Percentiles rank a stretch among this genome's conserved stretches.
Evolutionary conservation across 1,140 invertebrate genomes (phyloP).

Genomic region (Cylas formicarius): DNA sequence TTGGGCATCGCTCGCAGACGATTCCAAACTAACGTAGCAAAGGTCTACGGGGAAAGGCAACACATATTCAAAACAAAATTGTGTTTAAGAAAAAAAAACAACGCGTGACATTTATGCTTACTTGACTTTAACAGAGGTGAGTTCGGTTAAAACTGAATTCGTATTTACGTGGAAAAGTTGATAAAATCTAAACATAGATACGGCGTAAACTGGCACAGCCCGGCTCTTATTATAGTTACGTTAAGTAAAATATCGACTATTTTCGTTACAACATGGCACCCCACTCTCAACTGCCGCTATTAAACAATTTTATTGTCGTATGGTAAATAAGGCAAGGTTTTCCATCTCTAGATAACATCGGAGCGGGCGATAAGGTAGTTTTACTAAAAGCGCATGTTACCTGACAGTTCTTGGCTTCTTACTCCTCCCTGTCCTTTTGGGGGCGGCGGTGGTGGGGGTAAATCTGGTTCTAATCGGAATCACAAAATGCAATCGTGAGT

Average conservation of each 20-base stretch:
- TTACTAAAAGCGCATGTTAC: slow-evolving; percentile 15
- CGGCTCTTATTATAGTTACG: slow-evolving; percentile 9
- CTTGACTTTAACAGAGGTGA: background rate
- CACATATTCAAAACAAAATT: no score
- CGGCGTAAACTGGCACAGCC: slow-evolving; percentile 5
- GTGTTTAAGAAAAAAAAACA: no score
- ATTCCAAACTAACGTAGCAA: slow-evolving; percentile 10
- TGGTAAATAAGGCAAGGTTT: no score
- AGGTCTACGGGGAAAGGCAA: no score
- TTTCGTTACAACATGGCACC: no score
- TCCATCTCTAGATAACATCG: no score
- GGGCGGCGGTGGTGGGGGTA: slow-evolving; percentile 51
- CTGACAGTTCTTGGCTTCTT: slow-evolving; percentile 45
- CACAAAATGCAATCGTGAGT: no score
- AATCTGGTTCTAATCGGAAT: slow-evolving; percentile 52
- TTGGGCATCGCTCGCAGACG: slow-evolving; percentile 4
- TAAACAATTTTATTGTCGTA: no score
- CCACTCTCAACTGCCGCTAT: no score
- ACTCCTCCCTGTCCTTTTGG: slow-evolving; percentile 53
- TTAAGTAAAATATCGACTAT: slow-evolving; percentile 10
- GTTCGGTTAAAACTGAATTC: background rate
- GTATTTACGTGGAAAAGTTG: slow-evolving; percentile 10
- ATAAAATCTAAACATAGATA: slow-evolving; percentile 13
- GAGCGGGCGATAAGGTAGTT: background rate
- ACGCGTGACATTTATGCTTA: no score